phyloP scores from a whole-genome alignment of 2,113 vertebrate species.

The Carettochelys insculpta region DNA sequence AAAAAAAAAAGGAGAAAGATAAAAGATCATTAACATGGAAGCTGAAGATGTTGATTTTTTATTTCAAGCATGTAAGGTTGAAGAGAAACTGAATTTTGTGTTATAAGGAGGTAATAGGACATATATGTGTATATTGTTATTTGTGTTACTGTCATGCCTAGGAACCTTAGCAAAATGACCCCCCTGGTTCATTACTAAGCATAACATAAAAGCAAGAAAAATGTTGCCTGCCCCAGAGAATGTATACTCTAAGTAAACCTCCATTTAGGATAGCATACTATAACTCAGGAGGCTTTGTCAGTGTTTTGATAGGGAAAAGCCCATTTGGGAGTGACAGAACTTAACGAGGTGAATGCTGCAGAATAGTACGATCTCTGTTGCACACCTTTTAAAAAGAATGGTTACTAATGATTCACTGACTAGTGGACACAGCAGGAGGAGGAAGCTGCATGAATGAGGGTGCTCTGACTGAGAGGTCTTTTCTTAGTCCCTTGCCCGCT shows the following conservation, averaged over 20 bases:
- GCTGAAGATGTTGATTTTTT: neutral
- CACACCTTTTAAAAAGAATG: neutral
- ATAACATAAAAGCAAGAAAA: neutral
- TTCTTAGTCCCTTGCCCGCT: neutral
- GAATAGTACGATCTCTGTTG: neutral
- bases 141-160: neutral
- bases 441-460: neutral
- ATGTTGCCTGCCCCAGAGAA: neutral
- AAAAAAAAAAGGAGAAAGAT: neutral
- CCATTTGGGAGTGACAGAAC: neutral
- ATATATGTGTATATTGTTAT: neutral
- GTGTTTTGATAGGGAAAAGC: neutral
- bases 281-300: neutral
- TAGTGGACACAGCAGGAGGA: neutral
- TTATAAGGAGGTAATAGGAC: neutral
- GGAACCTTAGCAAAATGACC: neutral
- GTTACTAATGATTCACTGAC: neutral
- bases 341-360: neutral
- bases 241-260: neutral
- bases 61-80: neutral
- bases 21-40: neutral
- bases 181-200: neutral
- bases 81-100: neutral
- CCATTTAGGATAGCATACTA: neutral
- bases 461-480: neutral